A percentile compares a stretch with the other conserved stretches of the same genome.
phyloP scores from a whole-genome alignment of 2,888 invertebrate species.

The Acleris sparsana region DNA sequence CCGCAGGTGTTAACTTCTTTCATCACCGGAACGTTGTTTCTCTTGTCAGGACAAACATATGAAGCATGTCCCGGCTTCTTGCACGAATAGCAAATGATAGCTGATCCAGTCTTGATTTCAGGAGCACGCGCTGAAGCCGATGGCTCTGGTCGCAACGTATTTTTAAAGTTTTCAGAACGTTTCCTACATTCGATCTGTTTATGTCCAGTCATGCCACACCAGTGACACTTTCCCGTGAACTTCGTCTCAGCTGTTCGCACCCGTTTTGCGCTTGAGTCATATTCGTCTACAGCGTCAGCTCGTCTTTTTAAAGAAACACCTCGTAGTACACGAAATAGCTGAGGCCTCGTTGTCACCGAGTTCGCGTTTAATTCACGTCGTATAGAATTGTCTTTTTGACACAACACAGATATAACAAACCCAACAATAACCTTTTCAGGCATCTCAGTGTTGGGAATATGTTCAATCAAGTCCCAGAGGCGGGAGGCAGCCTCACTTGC shows the following conservation, averaged over 20 bases:
- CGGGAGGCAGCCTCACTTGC: no score
- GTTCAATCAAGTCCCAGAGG: no score
- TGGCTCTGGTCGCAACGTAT: background rate
- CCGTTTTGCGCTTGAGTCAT: conserved; percentile 15
- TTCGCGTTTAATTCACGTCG: conserved; percentile 33
- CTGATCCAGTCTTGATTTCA: background rate
- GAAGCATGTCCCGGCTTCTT: conserved; percentile 17
- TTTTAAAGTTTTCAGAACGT: background rate
- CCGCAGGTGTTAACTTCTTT: no score
- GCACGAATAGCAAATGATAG: conserved; percentile 22
- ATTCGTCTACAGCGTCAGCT: background rate
- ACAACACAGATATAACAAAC: conserved; percentile 33
- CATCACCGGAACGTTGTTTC: background rate
- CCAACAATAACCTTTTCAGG: conserved; percentile 31
- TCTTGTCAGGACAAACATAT: conserved; percentile 12
- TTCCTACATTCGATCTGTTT: background rate
- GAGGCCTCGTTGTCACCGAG: conserved; percentile 22
- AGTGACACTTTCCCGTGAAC: conserved; percentile 1
- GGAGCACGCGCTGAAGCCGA: background rate
- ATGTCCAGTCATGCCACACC: conserved; percentile 1
- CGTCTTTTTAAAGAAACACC: conserved; percentile 34
- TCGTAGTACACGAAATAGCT: conserved; percentile 31
- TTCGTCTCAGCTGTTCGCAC: conserved; percentile 2
- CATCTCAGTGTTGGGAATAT: no score
- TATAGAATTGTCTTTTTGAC: conserved; percentile 17